Percentiles rank a stretch among this genome's conserved stretches.
phyloP scores from a whole-genome alignment of 2,797 vertebrate species.

The Coregonus sp. region DNA sequence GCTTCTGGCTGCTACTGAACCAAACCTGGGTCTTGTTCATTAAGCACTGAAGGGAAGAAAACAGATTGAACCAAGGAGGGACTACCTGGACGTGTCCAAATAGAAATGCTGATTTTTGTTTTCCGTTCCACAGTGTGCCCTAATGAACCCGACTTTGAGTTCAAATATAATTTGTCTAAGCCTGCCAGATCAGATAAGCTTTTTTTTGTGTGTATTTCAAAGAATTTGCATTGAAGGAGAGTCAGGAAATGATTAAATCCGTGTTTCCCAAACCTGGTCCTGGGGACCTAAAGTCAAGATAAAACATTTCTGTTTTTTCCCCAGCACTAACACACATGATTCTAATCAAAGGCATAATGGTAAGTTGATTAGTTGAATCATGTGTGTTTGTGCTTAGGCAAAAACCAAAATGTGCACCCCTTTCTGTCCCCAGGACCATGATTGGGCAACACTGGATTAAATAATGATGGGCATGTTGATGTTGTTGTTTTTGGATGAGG shows the following conservation, averaged over 20 bases:
- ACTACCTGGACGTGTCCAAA: neutral
- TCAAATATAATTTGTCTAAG: neutral
- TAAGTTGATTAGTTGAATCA: neutral
- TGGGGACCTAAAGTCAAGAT: neutral
- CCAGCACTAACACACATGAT: neutral
- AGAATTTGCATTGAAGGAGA: neutral
- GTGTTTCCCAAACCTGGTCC: neutral
- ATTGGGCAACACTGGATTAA: neutral
- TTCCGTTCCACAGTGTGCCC: neutral
- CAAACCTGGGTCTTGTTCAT: slow-evolving; percentile 1
- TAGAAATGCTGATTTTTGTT: neutral
- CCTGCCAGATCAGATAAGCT: neutral
- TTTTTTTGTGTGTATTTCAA: too few relatives aligned
- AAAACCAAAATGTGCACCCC: neutral
- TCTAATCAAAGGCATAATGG: neutral
- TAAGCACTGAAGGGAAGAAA: neutral
- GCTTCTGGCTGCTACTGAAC: neutral
- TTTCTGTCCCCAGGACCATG: neutral
- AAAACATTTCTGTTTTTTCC: neutral
- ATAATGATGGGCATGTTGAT: neutral
- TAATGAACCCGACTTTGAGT: neutral
- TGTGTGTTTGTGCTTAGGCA: neutral
- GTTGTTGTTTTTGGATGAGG: neutral
- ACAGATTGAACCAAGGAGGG: neutral
- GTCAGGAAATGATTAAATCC: neutral